Evolutionary conservation across 2,888 invertebrate genomes (phyloP).

Genomic region (Pammene aurita): DNA sequence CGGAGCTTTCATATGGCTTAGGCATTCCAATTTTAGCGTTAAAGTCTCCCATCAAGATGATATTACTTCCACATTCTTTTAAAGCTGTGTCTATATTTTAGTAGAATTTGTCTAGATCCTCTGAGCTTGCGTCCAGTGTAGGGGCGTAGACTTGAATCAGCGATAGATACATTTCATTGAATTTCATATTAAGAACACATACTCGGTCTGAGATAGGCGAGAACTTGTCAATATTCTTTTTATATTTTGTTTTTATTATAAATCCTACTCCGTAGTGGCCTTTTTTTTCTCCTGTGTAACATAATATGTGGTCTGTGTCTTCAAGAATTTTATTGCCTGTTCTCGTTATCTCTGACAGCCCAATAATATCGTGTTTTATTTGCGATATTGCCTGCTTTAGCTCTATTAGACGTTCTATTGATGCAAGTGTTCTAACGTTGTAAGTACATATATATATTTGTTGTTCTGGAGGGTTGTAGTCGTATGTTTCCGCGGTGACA

Average conservation of each 20-base stretch:
- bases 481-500: slow-evolving; percentile 1
- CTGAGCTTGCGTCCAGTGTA: background rate
- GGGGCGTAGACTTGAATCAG: slow-evolving; percentile 1
- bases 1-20: slow-evolving; percentile 1
- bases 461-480: slow-evolving; percentile 13
- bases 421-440: background rate
- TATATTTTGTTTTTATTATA: background rate
- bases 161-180: background rate
- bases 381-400: background rate
- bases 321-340: background rate
- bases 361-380: too few relatives aligned
- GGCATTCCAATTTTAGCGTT: background rate
- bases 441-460: background rate
- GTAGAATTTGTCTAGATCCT: background rate
- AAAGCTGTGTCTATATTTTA: background rate
- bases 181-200: background rate
- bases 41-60: too few relatives aligned
- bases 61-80: background rate
- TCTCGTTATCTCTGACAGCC: too few relatives aligned
- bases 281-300: background rate
- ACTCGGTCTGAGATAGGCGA: background rate
- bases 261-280: background rate
- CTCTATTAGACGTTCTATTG: slow-evolving; percentile 6
- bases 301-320: background rate
- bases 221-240: background rate